A percentile compares a stretch with the other conserved stretches of the same genome.
phyloP scores from a whole-genome alignment of 2,888 invertebrate genomes.

The Andrena trimmerana region DNA sequence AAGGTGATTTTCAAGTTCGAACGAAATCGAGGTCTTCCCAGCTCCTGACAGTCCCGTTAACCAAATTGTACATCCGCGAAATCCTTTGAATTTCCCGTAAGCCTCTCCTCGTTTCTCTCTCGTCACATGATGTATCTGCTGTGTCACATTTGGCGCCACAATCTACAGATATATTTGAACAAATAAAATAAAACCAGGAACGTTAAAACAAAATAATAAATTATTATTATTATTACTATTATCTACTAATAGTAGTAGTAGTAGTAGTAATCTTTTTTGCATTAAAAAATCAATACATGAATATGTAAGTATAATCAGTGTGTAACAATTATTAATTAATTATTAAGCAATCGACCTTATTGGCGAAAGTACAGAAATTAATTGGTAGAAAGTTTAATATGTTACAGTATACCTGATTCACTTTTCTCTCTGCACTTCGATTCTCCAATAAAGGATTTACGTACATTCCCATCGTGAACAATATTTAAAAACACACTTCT shows the following conservation, averaged over 20 bases:
- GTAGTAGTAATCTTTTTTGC: too few relatives aligned
- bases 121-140: conserved; percentile 97
- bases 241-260: too few relatives aligned
- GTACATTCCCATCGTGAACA: conserved; percentile 45
- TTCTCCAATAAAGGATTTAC: conserved; percentile 16
- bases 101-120: conserved; percentile 95
- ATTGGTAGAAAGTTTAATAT: neutral
- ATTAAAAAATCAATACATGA: too few relatives aligned
- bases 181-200: neutral
- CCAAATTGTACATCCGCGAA: conserved; percentile 98
- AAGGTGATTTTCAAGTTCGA: conserved; percentile 94
- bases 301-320: too few relatives aligned
- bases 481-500: neutral
- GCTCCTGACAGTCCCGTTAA: conserved; percentile 96
- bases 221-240: neutral
- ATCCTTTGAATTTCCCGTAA: conserved; percentile 93
- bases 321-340: too few relatives aligned
- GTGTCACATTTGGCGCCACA: conserved; percentile 90
- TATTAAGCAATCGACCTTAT: too few relatives aligned
- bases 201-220: neutral
- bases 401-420: conserved; percentile 28
- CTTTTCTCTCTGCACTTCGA: conserved; percentile 9
- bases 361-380: neutral
- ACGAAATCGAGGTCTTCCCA: conserved; percentile 98
- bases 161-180: conserved; percentile 37